Base-by-base conservation (phyloP, 2,113 vertebrate species). In the Coptodon bakossiorum region DNA sequence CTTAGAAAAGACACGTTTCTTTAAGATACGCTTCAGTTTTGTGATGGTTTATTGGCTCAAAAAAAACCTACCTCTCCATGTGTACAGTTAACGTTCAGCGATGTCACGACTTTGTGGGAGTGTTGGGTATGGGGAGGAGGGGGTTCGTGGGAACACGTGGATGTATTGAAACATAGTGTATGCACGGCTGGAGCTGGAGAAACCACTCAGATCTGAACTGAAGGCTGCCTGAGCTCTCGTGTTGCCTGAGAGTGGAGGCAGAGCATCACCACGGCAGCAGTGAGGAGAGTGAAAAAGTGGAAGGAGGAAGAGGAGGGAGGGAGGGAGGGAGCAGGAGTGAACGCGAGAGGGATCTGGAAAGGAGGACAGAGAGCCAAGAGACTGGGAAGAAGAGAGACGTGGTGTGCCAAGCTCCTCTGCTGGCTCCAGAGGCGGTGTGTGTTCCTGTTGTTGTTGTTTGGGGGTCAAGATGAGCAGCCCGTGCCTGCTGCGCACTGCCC, bases 381-480 rank as follows among this genome's bases (percentile, higher is more conserved):
- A 92, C 88, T 80, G 91, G 92, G 90, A 87, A 86, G 92, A 92
- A 91, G 89, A 91, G 85, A 92, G 94, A 93, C 90, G 93, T 86
- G 89, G 94, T 86, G 94, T 86, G 88, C 91, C 83, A 85, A 90
- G 92, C 89, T 91, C 88, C 92, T 90, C 91, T 48, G 84, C 76
- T 24, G 57, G 93, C 86, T 88, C 66, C 87, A 56, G 87, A 56
- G 89, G 91, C 89, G 78, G 91, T 59, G 29, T 79, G 71, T 89
- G 48, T 63, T 89, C 83, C 88, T 54, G 83, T 84, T 40, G 36
- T 82, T 48, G 45, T 68, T 27, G 80, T 73, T 45, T 31, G 50
- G 61, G 92, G 92, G 84, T 92, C 83, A 94, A 73, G 86, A 97
- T 97, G 96, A 97, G 95, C 94, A 97, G 96, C 95, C 96, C 96